Base-by-base conservation (phyloP, 2,888 invertebrate species). In the Euzophera pinguis region DNA sequence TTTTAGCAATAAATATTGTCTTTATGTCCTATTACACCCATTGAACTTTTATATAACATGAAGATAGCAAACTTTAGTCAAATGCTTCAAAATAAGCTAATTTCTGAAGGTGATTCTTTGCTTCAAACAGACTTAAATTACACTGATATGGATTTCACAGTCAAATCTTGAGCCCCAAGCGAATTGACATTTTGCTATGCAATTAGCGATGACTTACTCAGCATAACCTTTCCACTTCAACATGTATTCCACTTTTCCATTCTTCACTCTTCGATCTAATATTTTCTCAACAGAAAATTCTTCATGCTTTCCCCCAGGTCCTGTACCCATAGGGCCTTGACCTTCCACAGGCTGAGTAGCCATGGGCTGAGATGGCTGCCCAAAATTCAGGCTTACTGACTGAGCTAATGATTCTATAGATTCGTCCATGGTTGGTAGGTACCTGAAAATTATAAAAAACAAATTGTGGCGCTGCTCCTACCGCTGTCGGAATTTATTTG, bases 281-380 rank as follows among this genome's bases (percentile, higher is more conserved):
- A 96, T 93, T 69, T 94, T 95, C 70, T 95, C 95, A 0, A 96
- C 95, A 0, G 93, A 93, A 67, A 92, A 94, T 64, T 95, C 96
- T 63, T 95, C 94, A 37, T 83, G 88, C 65, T 76, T 86, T 0
- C 84, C 86, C 16, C 81, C 75, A 51, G 73, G 72, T 7, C 80
- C 79, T 0, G 34, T 45, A 1, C 75, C 77, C 10, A 56, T 47
- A 1, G 59, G 2, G 64, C 63, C 5, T 57, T 51, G 4, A 63
- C 63, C 9, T 56, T 54, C 1, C 62, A 39, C 50, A 39, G 61
- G 56, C 2, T 63, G 65, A 2, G 69, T 61, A 14, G 74, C 74
- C 68, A 80, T 71, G 1, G 67, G 53, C 29, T 64, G 67, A 41
- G 17, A 56, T 1, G 63, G 38, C 48, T 55, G 59, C 9, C 56